Conservation (phyloP, 2,113 vertebrate genomes). For the Rhodinocichla rosea region DNA sequence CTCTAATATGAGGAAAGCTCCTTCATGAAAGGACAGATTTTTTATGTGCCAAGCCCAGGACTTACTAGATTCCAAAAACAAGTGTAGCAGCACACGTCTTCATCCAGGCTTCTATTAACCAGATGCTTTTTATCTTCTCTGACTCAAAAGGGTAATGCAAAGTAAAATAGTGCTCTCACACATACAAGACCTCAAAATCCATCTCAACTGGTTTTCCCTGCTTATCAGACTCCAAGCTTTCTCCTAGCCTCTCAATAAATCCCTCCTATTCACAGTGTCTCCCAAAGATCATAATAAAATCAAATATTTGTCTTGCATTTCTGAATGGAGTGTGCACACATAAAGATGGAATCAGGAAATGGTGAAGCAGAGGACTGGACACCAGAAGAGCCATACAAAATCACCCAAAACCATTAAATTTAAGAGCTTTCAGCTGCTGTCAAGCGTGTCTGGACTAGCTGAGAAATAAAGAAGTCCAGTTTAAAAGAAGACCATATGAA, state of each 20-base stretch:
- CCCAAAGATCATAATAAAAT: neutral
- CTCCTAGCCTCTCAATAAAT: neutral
- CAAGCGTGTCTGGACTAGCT: neutral
- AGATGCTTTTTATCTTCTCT: neutral
- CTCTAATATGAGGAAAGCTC: neutral
- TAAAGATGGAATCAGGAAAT: neutral
- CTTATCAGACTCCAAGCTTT: neutral
- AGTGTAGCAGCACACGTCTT: neutral
- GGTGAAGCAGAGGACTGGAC: neutral
- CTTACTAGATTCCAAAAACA: neutral
- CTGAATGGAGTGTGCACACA: neutral
- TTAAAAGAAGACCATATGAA: neutral
- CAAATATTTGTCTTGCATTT: neutral
- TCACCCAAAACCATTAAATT: neutral
- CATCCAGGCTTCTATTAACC: neutral
- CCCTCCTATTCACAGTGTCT: neutral
- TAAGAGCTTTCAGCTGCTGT: neutral
- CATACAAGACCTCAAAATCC: neutral
- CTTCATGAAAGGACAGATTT: neutral
- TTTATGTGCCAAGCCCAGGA: neutral
- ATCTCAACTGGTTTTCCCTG: neutral
- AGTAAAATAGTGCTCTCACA: neutral
- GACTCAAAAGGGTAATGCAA: neutral
- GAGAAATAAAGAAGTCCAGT: neutral
- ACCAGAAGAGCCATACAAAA: neutral